Evolutionary conservation across 1,140 invertebrate species (phyloP).

Genomic region (Sminthurides bifidus): DNA sequence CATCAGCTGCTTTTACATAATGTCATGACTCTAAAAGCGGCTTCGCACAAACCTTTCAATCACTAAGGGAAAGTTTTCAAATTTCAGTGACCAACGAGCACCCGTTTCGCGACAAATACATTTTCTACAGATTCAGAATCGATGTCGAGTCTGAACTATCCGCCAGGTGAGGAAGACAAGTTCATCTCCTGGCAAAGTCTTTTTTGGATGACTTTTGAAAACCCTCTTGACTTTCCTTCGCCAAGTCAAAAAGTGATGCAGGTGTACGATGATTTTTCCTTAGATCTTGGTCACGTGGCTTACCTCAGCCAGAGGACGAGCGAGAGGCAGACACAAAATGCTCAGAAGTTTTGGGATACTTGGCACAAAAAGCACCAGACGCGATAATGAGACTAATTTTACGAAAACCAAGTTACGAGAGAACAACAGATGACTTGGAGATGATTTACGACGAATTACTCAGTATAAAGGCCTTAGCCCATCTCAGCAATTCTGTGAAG

Average conservation of each 20-base stretch:
- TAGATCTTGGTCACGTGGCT: constrained; percentile 26
- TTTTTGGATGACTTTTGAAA: no score
- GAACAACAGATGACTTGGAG: constrained; percentile 66
- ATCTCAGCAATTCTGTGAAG: constrained; percentile 72
- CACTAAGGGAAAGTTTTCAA: no score
- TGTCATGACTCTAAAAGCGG: no score
- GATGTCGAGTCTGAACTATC: constrained; percentile 47
- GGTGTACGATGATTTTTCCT: no score
- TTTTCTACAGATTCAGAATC: constrained; percentile 66
- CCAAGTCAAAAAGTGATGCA: no score
- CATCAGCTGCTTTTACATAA: no score
- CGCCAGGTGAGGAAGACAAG: constrained; percentile 16
- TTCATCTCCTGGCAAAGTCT: no score
- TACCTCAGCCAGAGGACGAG: constrained; percentile 31
- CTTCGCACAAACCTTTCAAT: no score
- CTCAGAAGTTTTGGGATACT: constrained; percentile 49
- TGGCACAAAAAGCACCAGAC: constrained; percentile 59
- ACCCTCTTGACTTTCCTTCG: no score
- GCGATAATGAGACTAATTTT: constrained; percentile 68
- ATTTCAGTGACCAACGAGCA: constrained; percentile 59
- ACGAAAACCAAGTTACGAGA: constrained; percentile 55
- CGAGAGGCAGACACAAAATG: constrained; percentile 54
- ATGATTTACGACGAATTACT: constrained; percentile 73
- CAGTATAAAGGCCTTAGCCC: constrained; percentile 67
- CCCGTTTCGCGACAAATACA: constrained; percentile 70